Conservation (phyloP, 1,140 invertebrate genomes). For the Hermatobates lingyangjiaoensis region DNA sequence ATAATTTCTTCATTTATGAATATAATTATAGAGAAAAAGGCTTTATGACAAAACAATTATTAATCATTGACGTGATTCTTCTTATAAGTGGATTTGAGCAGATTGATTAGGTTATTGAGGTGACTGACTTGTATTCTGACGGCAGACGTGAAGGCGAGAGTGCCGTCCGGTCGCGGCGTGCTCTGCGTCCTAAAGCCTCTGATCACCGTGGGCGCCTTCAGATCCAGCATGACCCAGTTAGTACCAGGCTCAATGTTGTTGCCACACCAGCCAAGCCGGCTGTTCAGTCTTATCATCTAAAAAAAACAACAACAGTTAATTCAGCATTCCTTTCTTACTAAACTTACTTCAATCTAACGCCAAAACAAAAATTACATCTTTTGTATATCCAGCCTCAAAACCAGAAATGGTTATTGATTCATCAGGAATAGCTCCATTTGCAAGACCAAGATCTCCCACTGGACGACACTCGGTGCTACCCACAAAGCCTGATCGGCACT, state of each 20-base stretch:
- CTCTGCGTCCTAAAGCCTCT: conserved; percentile 77
- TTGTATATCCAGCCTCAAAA: conserved; percentile 59
- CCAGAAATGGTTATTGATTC: conserved; percentile 71
- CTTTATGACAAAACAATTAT: no score
- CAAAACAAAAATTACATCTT: conserved; percentile 38
- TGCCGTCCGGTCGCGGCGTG: conserved; percentile 54
- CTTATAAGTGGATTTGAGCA: no score
- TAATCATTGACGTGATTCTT: no score
- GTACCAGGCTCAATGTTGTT: conserved; percentile 58
- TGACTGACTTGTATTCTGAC: conserved; percentile 44
- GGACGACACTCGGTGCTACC: conserved; percentile 77
- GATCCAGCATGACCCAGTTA: conserved; percentile 75
- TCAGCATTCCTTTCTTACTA: no score
- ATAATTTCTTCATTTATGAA: no score
- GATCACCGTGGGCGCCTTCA: conserved; percentile 76
- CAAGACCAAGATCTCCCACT: conserved; percentile 69
- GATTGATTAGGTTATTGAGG: background rate
- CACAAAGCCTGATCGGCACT: conserved; percentile 65
- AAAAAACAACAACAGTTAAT: conserved; percentile 15
- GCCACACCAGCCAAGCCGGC: conserved; percentile 75
- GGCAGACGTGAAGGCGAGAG: conserved; percentile 68
- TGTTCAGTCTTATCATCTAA: conserved; percentile 60
- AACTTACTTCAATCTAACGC: no score
- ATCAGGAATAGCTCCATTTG: conserved; percentile 74
- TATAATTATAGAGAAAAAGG: no score